Evolutionary conservation across 30 jellyfish, hydroid and myxozoan species (phyloP).

Genomic region (Aurelia sp.): DNA sequence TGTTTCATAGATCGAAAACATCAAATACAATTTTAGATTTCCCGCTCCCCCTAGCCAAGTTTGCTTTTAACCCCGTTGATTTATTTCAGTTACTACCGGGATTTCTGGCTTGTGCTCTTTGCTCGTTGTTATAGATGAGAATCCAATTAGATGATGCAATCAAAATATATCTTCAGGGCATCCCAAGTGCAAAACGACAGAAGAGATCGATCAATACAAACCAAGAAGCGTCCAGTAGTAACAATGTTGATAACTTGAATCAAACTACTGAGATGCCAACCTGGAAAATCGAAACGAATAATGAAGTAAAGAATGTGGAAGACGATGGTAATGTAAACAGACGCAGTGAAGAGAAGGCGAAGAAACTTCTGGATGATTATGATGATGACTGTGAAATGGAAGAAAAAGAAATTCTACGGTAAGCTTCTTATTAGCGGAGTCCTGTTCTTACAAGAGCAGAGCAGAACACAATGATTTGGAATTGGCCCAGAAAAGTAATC

Average conservation of each 20-base stretch:
- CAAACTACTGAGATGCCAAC: conserved; percentile 16
- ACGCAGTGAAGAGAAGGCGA: conserved; percentile 3
- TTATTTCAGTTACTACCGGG: too few species aligned
- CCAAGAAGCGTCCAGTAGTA: neutral
- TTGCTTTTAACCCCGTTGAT: too few species aligned
- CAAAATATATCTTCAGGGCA: neutral
- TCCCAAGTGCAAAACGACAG: conserved; percentile 53
- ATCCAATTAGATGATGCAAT: neutral
- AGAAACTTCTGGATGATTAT: neutral
- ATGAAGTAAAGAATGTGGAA: neutral
- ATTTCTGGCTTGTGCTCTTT: too few species aligned
- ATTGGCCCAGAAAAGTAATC: too few species aligned
- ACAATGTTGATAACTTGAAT: too few species aligned
- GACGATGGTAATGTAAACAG: neutral
- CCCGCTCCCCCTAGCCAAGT: too few species aligned
- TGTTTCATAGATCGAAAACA: too few species aligned
- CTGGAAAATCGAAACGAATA: conserved; percentile 58
- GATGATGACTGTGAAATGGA: neutral
- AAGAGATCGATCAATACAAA: neutral
- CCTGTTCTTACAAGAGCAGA: too few species aligned
- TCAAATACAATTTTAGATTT: too few species aligned
- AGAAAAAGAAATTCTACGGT: conserved; percentile 7
- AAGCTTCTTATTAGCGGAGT: neutral
- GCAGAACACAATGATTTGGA: too few species aligned
- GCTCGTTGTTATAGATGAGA: too few species aligned